A percentile compares a stretch with the other conserved stretches of the same genome.
These are phyloP conservation scores for Dorcus parallelipipedus DNA, from an alignment of 2,888 invertebrate genomes.

Conservation along the genomic window DNA sequence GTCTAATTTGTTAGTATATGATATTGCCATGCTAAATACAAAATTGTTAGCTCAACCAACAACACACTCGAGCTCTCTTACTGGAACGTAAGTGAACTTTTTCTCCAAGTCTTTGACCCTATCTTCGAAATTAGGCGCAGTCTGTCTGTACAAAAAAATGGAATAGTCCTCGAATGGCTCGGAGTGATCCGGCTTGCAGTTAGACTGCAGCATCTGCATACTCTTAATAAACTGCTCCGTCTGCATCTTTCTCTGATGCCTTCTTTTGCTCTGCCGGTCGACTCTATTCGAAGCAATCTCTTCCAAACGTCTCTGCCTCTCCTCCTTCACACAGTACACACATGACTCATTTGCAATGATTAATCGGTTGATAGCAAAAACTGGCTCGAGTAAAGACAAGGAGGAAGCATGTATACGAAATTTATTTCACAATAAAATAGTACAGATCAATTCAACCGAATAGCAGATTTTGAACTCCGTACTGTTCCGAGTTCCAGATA, in stretches of 20 bases:
- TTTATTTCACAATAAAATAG: neutral
- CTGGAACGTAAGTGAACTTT: conserved; percentile 66
- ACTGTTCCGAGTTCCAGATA: conserved; percentile 48
- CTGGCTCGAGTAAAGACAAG: neutral
- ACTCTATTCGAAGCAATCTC: conserved; percentile 67
- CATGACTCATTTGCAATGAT: neutral
- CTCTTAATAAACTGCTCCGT: conserved; percentile 82
- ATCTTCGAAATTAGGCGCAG: conserved; percentile 79
- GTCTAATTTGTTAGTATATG: too few species aligned
- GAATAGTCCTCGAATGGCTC: conserved; percentile 78
- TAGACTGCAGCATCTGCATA: conserved; percentile 79
- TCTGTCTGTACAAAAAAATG: conserved; percentile 80
- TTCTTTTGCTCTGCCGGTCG: conserved; percentile 61
- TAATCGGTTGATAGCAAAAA: conserved; percentile 6
- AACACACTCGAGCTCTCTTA: conserved; percentile 51
- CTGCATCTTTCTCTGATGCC: conserved; percentile 69
- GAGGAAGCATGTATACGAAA: neutral
- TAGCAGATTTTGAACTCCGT: conserved; percentile 25
- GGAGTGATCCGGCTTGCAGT: conserved; percentile 62
- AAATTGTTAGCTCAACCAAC: too few species aligned
- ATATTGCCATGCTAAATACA: too few species aligned
- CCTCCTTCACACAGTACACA: conserved; percentile 55
- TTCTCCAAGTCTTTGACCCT: conserved; percentile 78
- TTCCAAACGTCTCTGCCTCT: conserved; percentile 69
- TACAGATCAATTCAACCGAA: conserved; percentile 16